phyloP scores from a whole-genome alignment of 2,888 invertebrate genomes.

The Yponomeuta sedellus region DNA sequence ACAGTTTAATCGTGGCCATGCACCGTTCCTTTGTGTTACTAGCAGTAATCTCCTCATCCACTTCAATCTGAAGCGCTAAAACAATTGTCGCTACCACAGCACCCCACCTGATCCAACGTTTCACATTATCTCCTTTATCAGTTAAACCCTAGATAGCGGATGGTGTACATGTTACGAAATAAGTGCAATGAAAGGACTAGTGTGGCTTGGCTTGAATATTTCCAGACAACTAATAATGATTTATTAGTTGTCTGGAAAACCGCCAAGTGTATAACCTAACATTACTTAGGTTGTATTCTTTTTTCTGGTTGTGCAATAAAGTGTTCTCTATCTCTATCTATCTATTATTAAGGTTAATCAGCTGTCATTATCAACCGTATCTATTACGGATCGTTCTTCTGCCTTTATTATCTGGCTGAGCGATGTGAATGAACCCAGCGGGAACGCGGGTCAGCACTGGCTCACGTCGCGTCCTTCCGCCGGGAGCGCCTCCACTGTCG shows the following conservation, averaged over 20 bases:
- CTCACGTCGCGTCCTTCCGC: constrained; percentile 8
- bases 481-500: not conserved
- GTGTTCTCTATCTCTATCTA: no score
- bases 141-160: not conserved
- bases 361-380: no score
- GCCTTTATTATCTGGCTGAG: no score
- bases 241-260: no score
- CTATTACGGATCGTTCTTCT: no score
- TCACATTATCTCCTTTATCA: not conserved
- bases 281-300: no score
- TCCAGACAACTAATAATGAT: no score
- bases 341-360: no score
- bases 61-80: not conserved
- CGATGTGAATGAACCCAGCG: constrained; percentile 8
- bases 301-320: no score
- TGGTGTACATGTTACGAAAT: not conserved
- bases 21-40: not conserved
- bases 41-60: not conserved
- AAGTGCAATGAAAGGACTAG: not conserved
- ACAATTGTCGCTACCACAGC: not conserved
- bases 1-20: no score
- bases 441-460: not conserved
- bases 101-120: not conserved
- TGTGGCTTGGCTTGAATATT: no score
- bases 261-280: no score